These are phyloP conservation scores for Pseudomyrmex sp. DNA, from an alignment of 1,140 invertebrate species.

Conservation along the genomic window DNA sequence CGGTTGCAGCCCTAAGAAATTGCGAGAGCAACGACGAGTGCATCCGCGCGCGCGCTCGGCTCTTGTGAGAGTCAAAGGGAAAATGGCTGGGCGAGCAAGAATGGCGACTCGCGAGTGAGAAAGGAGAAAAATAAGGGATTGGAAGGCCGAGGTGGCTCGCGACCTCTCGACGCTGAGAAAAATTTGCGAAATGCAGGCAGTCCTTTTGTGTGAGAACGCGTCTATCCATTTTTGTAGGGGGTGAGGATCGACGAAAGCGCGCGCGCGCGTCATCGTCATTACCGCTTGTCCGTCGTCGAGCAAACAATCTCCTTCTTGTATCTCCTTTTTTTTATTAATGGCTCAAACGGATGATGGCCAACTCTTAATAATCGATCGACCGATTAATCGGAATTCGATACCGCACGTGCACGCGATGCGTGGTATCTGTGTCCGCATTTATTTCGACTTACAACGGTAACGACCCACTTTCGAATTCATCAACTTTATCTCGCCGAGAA, in stretches of 20 bases:
- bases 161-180: slow-evolving; percentile 33
- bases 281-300: slow-evolving; percentile 68
- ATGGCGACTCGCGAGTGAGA: slow-evolving; percentile 46
- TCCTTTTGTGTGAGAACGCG: slow-evolving; percentile 59
- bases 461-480: slow-evolving; percentile 34
- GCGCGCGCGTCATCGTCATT: slow-evolving; percentile 22
- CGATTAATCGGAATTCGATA: slow-evolving; percentile 85
- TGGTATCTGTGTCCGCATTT: slow-evolving; percentile 8
- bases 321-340: slow-evolving; percentile 83
- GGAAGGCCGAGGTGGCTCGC: not conserved
- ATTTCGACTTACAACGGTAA: slow-evolving; percentile 37
- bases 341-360: slow-evolving; percentile 48
- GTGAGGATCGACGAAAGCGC: slow-evolving; percentile 54
- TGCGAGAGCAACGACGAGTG: slow-evolving; percentile 57
- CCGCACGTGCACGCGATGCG: slow-evolving; percentile 63
- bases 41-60: slow-evolving; percentile 15
- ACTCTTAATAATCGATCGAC: slow-evolving; percentile 76
- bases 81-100: slow-evolving; percentile 65
- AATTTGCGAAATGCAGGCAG: slow-evolving; percentile 71
- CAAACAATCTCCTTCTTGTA: slow-evolving; percentile 67
- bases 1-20: slow-evolving; percentile 61
- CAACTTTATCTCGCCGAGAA: slow-evolving; percentile 35
- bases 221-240: slow-evolving; percentile 70
- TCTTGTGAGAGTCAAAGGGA: slow-evolving; percentile 64
- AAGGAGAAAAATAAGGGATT: slow-evolving; percentile 56